These are phyloP conservation scores for Speoplatyrhinus poulsoni DNA, from an alignment of 2,113 vertebrate genomes.

Conservation along the genomic window DNA sequence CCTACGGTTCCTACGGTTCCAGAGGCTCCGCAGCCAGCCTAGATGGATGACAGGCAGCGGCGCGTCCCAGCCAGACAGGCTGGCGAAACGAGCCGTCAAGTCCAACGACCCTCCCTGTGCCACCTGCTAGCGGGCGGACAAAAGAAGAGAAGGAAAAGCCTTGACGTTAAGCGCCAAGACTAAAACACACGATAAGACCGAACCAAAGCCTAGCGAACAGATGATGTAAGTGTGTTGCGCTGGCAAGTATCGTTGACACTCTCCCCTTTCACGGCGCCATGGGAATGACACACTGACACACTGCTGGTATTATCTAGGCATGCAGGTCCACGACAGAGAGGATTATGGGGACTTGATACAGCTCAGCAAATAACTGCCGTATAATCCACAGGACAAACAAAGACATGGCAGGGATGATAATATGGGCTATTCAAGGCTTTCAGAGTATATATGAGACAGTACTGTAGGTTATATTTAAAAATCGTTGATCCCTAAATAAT, in stretches of 20 bases:
- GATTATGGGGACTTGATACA: slow-evolving; percentile 32
- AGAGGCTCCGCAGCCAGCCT: neutral
- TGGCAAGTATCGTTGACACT: too few species aligned
- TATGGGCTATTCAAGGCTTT: too few species aligned
- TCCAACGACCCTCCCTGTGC: slow-evolving; percentile 10
- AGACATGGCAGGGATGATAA: neutral
- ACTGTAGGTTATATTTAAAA: neutral
- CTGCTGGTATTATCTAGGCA: slow-evolving; percentile 22
- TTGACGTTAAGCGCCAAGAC: neutral
- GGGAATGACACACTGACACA: neutral
- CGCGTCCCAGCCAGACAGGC: slow-evolving; percentile 16
- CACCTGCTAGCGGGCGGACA: slow-evolving; percentile 21
- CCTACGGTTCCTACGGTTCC: slow-evolving; percentile 19
- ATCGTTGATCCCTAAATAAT: neutral
- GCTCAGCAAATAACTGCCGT: slow-evolving; percentile 39
- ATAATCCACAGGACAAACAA: slow-evolving; percentile 41
- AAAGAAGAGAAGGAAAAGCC: neutral
- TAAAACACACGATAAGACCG: neutral
- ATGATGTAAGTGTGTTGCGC: too few species aligned
- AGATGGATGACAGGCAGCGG: slow-evolving; percentile 26
- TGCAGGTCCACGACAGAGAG: slow-evolving; percentile 29
- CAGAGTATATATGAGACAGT: too few species aligned
- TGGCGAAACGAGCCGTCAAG: slow-evolving; percentile 33
- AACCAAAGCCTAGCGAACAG: too few species aligned
- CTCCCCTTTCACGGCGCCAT: too few species aligned